phyloP scores from a whole-genome alignment of 2,888 invertebrate species.

The Clitarchus hookeri region DNA sequence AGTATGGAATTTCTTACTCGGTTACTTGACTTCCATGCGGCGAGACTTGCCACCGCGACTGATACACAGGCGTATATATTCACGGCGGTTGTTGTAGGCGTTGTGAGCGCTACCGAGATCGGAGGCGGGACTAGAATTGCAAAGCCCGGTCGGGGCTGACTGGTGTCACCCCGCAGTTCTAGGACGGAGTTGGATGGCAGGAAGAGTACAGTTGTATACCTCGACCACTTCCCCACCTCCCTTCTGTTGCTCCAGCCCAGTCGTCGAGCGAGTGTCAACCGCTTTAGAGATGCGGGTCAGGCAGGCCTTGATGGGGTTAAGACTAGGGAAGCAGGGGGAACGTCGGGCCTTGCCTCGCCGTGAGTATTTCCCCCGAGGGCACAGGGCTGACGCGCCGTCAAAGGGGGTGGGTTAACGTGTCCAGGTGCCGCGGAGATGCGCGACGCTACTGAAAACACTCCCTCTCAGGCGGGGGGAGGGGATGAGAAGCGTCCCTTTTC shows the following conservation, averaged over 20 bases:
- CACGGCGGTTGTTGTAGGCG: no score
- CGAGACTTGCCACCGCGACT: no score
- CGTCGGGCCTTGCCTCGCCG: background rate
- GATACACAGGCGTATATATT: no score
- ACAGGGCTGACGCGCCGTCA: background rate
- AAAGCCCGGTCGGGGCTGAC: no score
- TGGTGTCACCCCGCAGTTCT: no score
- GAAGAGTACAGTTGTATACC: background rate
- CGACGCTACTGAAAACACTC: background rate
- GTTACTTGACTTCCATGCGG: no score
- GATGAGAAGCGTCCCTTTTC: no score
- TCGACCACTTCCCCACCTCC: background rate
- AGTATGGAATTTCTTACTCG: no score
- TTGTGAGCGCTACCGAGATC: no score
- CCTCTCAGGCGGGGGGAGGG: background rate
- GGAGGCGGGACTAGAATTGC: no score
- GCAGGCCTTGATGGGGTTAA: background rate
- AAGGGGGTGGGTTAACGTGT: background rate
- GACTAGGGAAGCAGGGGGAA: background rate
- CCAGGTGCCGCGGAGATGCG: background rate
- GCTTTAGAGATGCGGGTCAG: background rate
- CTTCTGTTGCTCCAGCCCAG: background rate
- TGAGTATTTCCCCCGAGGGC: background rate
- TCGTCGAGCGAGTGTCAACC: no score
- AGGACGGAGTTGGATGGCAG: no score